Base-by-base conservation (phyloP, 2,888 invertebrate species). In the Philaethria dido region DNA sequence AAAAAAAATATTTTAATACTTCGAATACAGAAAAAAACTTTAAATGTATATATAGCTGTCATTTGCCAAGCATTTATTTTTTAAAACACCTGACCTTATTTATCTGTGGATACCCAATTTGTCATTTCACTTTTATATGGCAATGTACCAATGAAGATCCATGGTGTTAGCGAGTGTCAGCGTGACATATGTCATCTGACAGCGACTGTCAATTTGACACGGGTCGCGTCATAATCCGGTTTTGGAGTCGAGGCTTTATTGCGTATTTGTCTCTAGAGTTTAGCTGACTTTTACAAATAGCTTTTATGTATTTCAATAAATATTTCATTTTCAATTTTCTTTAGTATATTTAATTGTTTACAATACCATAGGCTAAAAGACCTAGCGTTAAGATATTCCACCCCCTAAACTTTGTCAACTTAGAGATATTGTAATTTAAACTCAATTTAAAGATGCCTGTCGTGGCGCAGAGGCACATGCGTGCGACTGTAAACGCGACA, bases 151-250 rank as follows among this genome's bases (percentile, higher is more conserved):
- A 63, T 67, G 62, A 68, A 64, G 68, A 54, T 64, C 64, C 60
- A 64, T 60, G 60, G 57, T 47, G 29, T 65, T 52, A 42, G 47
- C 60, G 59, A 20, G 50, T 50, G 63, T 68, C 64, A 45, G 8
- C 9, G 52, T 64, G 64, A 54, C 63, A 33, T 60, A 64, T 64
- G 64, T 44, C 60, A 54, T 39, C 50, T 64, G 68, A 67, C 50
- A 62, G 64, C 48, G 18, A 54, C 64, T 64, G 64, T 64, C 68
- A 68, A 60, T 64, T 33, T 64, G 68, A 68, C 60, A 54, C 52
- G 60, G 64, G 64, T 68, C 64, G 54, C 14, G 68, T 68, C 68
- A 68, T 64, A 64, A 68, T 64, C 64, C 45, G 36, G 20, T 60
- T 63, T 63, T 62, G 54, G 60, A 61, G 57, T 55, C 57, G 42